A percentile compares a stretch with the other conserved stretches of the same genome.
These are phyloP conservation scores for Dipodomys stephensi DNA, from an alignment of 2,113 vertebrate species.

Conservation along the genomic window DNA sequence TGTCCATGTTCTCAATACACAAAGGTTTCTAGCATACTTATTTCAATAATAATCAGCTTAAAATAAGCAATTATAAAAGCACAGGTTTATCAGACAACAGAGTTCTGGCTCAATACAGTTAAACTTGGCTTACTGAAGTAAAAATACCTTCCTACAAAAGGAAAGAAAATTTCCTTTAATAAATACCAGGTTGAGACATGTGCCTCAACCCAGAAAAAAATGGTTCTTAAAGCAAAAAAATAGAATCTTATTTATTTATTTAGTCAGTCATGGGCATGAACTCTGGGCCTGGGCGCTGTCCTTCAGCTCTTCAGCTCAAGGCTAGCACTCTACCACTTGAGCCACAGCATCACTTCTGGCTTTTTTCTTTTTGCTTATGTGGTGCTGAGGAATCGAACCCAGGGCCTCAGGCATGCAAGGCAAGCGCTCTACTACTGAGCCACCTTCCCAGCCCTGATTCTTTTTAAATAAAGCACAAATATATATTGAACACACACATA, in stretches of 20 bases:
- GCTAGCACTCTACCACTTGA: too few species aligned
- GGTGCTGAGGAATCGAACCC: too few species aligned
- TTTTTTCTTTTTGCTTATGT: too few species aligned
- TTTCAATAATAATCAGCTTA: slow-evolving; percentile 75
- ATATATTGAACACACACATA: not conserved
- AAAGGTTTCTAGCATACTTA: slow-evolving; percentile 46
- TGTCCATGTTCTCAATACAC: slow-evolving; percentile 32
- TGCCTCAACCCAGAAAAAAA: slow-evolving; percentile 22
- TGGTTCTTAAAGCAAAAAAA: not conserved
- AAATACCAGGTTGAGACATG: slow-evolving; percentile 17
- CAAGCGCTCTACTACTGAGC: too few species aligned
- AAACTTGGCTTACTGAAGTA: slow-evolving; percentile 53
- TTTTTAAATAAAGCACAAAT: not conserved
- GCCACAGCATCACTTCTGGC: too few species aligned
- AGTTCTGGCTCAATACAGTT: slow-evolving; percentile 52
- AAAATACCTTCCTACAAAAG: slow-evolving; percentile 50
- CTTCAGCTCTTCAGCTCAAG: too few species aligned
- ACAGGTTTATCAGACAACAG: slow-evolving; percentile 67
- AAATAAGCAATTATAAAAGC: slow-evolving; percentile 69
- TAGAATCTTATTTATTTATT: too few species aligned
- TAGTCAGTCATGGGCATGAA: too few species aligned
- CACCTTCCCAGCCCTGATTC: not conserved
- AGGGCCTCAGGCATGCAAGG: too few species aligned
- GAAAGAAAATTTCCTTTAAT: not conserved
- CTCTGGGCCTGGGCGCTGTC: too few species aligned